phyloP scores from a whole-genome alignment of 35 echinoderm and acorn worm genomes.

The Ophioderma brevispina region DNA sequence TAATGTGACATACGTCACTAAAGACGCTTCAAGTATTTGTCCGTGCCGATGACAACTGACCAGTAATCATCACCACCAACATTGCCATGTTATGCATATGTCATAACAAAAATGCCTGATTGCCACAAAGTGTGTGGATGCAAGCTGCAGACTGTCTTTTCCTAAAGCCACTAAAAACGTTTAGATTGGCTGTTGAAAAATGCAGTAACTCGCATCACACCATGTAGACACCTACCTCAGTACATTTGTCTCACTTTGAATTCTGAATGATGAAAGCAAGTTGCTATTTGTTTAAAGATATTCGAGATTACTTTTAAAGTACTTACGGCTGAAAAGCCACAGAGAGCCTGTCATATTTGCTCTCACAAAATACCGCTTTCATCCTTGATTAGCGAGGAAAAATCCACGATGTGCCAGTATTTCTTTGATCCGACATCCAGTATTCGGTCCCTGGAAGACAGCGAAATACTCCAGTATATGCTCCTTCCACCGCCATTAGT shows the following conservation, averaged over 20 bases:
- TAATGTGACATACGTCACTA: too few relatives aligned
- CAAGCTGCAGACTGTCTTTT: neutral
- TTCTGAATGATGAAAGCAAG: too few relatives aligned
- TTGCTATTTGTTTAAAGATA: too few relatives aligned
- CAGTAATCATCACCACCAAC: neutral
- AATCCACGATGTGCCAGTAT: neutral
- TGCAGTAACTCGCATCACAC: constrained; percentile 8
- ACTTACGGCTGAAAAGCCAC: too few relatives aligned
- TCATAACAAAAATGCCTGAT: neutral
- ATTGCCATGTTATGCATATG: too few relatives aligned
- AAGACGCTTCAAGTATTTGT: constrained; percentile 18
- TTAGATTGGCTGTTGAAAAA: too few relatives aligned
- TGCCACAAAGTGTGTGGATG: neutral
- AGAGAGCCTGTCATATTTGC: too few relatives aligned
- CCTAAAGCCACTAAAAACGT: neutral
- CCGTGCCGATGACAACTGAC: neutral
- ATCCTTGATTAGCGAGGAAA: neutral
- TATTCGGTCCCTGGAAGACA: neutral
- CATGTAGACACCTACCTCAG: too few relatives aligned
- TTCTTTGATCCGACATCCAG: neutral
- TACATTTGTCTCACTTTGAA: too few relatives aligned
- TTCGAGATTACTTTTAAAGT: too few relatives aligned
- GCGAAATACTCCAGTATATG: neutral
- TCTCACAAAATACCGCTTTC: neutral
- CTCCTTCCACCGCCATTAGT: neutral